Conservation (phyloP, 2,888 invertebrate genomes). For the Dione juno region DNA sequence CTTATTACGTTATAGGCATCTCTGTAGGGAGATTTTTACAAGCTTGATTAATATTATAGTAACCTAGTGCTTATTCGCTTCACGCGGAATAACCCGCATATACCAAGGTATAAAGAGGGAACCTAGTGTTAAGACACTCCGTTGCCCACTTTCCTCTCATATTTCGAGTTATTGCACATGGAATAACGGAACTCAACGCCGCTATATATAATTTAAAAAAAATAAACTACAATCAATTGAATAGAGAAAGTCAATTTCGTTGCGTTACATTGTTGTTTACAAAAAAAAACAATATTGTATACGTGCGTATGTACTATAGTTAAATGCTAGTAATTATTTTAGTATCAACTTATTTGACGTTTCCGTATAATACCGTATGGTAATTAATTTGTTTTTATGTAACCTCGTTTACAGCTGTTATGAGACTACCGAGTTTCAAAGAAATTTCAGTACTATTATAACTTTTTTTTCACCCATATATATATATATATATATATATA, state of each 20-base stretch:
- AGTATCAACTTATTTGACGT: conserved; percentile 2
- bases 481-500: not conserved
- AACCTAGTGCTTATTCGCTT: no score
- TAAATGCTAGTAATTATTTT: not conserved
- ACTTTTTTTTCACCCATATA: not conserved
- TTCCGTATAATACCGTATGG: not conserved
- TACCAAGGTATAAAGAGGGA: no score
- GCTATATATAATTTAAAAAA: not conserved
- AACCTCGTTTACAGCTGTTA: not conserved
- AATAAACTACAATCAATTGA: conserved; percentile 19
- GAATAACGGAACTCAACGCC: no score
- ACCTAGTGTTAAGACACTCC: no score
- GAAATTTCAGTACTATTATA: no score
- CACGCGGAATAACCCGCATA: no score
- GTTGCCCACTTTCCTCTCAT: no score
- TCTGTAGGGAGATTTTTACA: no score
- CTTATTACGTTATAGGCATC: no score
- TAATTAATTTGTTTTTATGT: not conserved
- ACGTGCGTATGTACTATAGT: not conserved
- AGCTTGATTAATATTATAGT: no score
- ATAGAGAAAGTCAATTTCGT: conserved; percentile 25
- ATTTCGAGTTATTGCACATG: no score
- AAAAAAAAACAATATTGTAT: conserved; percentile 25
- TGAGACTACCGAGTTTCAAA: no score
- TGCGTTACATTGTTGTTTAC: conserved; percentile 1